These are phyloP conservation scores for Hydraecia micacea DNA, from an alignment of 2,888 invertebrate genomes.

Conservation along the genomic window DNA sequence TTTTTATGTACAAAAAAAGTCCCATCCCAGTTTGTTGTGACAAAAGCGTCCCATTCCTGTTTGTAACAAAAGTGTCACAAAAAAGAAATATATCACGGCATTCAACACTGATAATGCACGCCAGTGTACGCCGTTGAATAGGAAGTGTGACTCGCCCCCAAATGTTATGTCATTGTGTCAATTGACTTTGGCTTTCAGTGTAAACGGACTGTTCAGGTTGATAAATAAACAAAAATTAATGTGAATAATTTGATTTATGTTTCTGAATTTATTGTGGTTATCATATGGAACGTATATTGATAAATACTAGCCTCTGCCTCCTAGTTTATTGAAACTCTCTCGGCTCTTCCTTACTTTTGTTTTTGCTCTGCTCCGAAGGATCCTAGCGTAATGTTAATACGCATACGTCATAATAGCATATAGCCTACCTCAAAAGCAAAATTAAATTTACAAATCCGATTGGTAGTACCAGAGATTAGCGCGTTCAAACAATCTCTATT, in stretches of 20 bases:
- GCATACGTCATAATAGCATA: background rate
- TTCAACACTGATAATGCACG: conserved; percentile 42
- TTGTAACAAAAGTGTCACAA: conserved; percentile 15
- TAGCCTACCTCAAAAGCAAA: background rate
- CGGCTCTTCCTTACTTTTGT: background rate
- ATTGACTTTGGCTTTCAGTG: conserved; percentile 39
- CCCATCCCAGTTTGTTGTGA: conserved; percentile 11
- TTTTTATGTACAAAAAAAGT: background rate
- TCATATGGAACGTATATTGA: background rate
- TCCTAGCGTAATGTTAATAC: background rate
- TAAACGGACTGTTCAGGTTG: conserved; percentile 12
- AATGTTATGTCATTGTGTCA: conserved; percentile 42
- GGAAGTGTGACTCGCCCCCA: conserved; percentile 32
- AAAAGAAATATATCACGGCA: conserved; percentile 29
- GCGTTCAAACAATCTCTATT: no score
- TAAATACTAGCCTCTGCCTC: background rate
- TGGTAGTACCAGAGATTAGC: no score
- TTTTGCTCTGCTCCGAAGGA: background rate
- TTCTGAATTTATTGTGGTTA: background rate
- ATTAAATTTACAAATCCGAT: no score
- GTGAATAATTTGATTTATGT: conserved; percentile 23
- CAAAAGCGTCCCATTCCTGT: conserved; percentile 8
- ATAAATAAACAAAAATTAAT: conserved; percentile 22
- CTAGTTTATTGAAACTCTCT: background rate
- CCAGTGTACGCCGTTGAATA: conserved; percentile 31